These are phyloP conservation scores for Notechis scutatus DNA, from an alignment of 2,113 vertebrate species.

Conservation along the genomic window DNA sequence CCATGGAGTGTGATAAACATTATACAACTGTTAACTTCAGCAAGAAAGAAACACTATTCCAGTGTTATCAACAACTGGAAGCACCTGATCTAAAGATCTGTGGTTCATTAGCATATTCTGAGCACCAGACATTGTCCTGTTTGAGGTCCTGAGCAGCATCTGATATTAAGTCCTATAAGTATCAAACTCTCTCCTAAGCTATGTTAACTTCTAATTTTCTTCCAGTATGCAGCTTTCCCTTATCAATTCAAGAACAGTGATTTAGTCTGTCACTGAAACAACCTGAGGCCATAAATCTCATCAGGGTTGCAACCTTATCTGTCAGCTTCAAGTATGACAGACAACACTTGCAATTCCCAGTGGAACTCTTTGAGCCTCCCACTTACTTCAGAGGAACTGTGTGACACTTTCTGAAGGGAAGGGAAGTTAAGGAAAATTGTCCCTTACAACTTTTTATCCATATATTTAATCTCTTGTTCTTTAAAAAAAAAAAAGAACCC, in stretches of 20 bases:
- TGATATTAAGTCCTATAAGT: neutral
- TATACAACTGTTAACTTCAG: neutral
- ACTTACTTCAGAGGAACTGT: neutral
- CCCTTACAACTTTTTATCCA: neutral
- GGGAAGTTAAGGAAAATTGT: neutral
- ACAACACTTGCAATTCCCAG: neutral
- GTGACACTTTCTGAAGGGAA: neutral
- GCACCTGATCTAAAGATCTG: neutral
- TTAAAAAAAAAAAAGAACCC: neutral
- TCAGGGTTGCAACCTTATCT: neutral
- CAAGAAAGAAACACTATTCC: neutral
- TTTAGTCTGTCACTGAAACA: neutral
- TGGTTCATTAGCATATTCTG: neutral
- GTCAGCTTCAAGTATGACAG: neutral
- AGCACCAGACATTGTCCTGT: neutral
- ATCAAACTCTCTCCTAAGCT: neutral
- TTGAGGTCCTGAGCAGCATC: neutral
- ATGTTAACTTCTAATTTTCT: neutral
- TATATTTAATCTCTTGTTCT: neutral
- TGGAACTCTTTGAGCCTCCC: neutral
- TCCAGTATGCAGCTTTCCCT: neutral
- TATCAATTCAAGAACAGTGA: fast-evolving
- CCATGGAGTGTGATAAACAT: neutral
- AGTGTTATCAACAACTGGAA: neutral
- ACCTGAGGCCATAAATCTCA: neutral